phyloP scores from a whole-genome alignment of 2,113 vertebrate species.

The Gasterosteus nipponicus region DNA sequence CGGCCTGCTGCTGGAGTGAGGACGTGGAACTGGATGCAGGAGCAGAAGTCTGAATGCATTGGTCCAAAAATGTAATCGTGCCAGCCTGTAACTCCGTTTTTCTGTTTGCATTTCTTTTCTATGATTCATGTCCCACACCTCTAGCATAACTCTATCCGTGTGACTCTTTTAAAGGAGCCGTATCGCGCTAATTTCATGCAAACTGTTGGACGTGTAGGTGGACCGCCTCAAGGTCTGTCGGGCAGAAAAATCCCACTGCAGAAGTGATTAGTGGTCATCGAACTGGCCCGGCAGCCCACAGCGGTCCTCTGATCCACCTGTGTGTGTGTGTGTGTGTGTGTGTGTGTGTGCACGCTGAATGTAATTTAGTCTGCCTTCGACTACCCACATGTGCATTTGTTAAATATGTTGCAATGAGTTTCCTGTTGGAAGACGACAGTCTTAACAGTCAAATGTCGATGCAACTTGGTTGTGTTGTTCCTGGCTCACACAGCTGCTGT shows the following conservation, averaged over 20 bases:
- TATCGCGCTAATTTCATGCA: neutral
- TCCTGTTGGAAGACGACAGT: conserved; percentile 17
- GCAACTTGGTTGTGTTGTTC: conserved; percentile 22
- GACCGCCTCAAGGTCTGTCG: neutral
- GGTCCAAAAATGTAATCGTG: neutral
- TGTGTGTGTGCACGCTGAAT: neutral
- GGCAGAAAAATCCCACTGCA: neutral
- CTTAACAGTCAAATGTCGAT: conserved; percentile 37
- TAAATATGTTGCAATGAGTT: conserved; percentile 34
- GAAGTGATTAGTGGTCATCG: neutral
- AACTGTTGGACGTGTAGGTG: neutral
- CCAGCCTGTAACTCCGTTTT: neutral
- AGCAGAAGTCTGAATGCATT: neutral
- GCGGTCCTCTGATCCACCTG: neutral
- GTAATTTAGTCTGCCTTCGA: conserved; percentile 18
- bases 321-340: no score
- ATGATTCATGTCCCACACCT: neutral
- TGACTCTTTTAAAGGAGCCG: neutral
- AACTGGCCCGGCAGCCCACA: neutral
- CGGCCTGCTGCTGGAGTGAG: neutral
- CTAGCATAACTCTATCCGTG: neutral
- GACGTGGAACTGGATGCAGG: neutral
- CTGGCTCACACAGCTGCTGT: neutral
- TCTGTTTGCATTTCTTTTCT: neutral
- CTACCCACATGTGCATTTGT: neutral